These are phyloP conservation scores for Tetraodon nigroviridis DNA, from an alignment of 2,113 vertebrate species.

Conservation along the genomic window DNA sequence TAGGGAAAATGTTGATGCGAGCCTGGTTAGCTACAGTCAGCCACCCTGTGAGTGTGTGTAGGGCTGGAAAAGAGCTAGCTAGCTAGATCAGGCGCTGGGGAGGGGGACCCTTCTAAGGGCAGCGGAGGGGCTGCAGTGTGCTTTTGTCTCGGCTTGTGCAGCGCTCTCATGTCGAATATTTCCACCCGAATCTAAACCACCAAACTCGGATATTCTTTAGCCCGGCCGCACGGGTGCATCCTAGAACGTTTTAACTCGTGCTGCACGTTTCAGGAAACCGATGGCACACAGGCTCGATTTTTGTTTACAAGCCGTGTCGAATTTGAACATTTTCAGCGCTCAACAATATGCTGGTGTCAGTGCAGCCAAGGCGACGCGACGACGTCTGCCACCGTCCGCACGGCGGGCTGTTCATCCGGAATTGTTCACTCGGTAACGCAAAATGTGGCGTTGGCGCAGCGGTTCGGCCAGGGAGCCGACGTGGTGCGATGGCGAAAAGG, in stretches of 20 bases:
- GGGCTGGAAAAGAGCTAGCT: conserved; percentile 46
- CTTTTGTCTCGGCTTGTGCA: conserved; percentile 69
- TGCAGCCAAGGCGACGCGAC: conserved; percentile 25
- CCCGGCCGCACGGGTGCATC: not conserved
- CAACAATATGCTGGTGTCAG: conserved; percentile 14
- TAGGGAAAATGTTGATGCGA: conserved; percentile 57
- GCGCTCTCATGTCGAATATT: conserved; percentile 25
- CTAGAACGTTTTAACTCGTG: not conserved
- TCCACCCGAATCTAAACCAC: conserved; percentile 8
- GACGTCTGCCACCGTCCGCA: conserved; percentile 34
- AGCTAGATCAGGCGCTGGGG: conserved; percentile 53
- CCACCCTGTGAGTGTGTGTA: conserved; percentile 18
- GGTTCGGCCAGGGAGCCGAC: conserved; percentile 27
- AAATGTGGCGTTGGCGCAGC: conserved; percentile 2
- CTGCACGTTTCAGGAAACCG: not conserved
- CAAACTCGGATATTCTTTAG: not conserved
- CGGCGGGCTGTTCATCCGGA: not conserved
- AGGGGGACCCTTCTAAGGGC: conserved; percentile 55
- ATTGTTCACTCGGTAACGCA: not conserved
- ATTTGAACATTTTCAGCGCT: conserved; percentile 40
- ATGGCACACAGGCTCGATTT: not conserved
- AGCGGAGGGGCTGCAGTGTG: conserved; percentile 64
- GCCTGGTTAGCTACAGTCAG: conserved; percentile 40
- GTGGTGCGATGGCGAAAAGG: conserved; percentile 37
- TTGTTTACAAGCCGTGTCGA: conserved; percentile 28